Percentiles rank a stretch among this genome's conserved stretches.
Conservation (phyloP, 2,113 vertebrate genomes). For the Cinclus mexicanus region DNA sequence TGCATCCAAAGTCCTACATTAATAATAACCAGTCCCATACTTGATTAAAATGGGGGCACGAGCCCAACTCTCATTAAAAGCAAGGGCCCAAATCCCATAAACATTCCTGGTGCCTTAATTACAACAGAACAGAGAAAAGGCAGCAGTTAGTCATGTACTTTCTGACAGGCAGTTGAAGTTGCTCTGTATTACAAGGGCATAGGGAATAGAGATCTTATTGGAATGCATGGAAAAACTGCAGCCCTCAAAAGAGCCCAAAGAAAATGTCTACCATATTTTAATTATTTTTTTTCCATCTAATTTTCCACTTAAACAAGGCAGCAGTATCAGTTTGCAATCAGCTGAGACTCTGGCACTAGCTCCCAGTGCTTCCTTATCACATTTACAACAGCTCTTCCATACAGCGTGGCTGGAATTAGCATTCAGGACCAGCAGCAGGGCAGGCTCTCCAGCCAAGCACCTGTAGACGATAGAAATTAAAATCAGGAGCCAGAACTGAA, state of each 20-base stretch:
- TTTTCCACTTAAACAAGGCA: conserved; percentile 58
- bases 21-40: neutral
- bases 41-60: conserved; percentile 15
- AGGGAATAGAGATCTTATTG: conserved; percentile 22
- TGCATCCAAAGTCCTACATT: neutral
- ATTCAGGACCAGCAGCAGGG: conserved; percentile 28
- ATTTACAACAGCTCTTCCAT: neutral
- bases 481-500: conserved; percentile 35
- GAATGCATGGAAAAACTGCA: neutral
- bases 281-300: conserved; percentile 30
- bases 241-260: neutral
- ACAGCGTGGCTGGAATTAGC: neutral
- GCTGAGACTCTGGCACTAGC: conserved; percentile 6
- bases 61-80: conserved; percentile 20
- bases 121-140: neutral
- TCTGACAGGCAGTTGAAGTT: neutral
- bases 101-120: conserved; percentile 36
- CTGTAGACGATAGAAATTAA: conserved; percentile 16
- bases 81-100: conserved; percentile 11
- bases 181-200: conserved; percentile 3
- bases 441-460: conserved; percentile 30
- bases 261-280: conserved; percentile 37
- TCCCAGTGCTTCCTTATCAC: conserved; percentile 48
- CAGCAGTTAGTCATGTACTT: neutral
- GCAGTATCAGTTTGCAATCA: conserved; percentile 47